Evolutionary conservation across 2,888 invertebrate genomes (phyloP).

Genomic region (Drosophila multiciliata): DNA sequence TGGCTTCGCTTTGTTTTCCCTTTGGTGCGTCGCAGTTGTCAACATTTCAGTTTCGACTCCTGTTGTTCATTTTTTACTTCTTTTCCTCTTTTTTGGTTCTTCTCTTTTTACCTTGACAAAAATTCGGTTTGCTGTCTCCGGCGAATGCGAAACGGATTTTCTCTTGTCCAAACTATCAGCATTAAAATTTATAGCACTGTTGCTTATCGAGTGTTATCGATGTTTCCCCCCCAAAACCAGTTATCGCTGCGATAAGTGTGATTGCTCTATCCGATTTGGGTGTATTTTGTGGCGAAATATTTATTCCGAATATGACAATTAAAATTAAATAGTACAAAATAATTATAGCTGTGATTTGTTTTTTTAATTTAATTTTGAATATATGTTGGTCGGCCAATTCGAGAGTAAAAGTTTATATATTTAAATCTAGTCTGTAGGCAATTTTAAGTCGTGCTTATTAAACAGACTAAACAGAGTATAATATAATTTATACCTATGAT

Average conservation of each 20-base stretch:
- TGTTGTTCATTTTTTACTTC: neutral
- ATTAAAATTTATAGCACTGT: conserved; percentile 21
- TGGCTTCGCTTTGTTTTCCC: conserved; percentile 18
- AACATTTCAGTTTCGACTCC: conserved; percentile 16
- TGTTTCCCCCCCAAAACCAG: neutral
- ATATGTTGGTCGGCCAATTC: neutral
- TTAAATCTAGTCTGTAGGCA: neutral
- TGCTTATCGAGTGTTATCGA: conserved; percentile 11
- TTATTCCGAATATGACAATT: neutral
- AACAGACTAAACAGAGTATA: neutral
- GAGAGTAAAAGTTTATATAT: neutral
- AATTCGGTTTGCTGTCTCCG: conserved; percentile 7
- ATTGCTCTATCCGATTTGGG: neutral
- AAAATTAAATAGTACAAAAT: neutral
- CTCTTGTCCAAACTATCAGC: conserved; percentile 12
- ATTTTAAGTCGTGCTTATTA: neutral
- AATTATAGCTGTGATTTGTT: accelerated
- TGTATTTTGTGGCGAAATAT: neutral
- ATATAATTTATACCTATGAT: neutral
- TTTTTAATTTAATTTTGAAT: neutral
- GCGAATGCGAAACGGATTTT: conserved; percentile 11
- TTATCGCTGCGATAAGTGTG: neutral
- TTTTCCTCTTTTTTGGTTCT: neutral
- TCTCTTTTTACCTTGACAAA: conserved; percentile 20
- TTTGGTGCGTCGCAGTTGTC: conserved; percentile 4